Base-by-base conservation (phyloP, 2,113 vertebrate species). In the Cynoglossus semilaevis region DNA sequence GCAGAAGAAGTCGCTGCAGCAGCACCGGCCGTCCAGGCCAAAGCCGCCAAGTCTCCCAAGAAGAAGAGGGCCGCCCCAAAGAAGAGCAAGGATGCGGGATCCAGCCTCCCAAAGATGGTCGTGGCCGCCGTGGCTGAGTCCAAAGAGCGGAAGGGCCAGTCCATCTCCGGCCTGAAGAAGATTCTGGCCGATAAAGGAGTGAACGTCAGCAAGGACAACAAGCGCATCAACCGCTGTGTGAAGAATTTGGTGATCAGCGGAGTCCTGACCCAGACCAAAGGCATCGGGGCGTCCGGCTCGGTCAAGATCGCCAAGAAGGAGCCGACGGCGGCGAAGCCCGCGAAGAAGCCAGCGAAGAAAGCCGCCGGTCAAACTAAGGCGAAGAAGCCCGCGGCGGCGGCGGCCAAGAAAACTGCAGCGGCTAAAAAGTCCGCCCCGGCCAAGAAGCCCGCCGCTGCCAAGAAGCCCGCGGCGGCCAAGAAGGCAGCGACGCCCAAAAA, bases 31-130 rank as follows among this genome's bases (percentile, higher is more conserved):
- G 41, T 42, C 4, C 71, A 61, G 0, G 63, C 63, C 40, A 34
- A 64, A 1, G 51, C 72, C 18, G 56, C 70, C 1, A 79, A 79
- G 11, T 44, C 68, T 1, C 17, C 72, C 1, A 81, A 17, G 59
- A 81, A 77, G 63, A 81, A 17, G 56, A 81, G 74, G 63, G 77
- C 71, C 44, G 0, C 49, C 12, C 9, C 43, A 1, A 3, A 58
- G 9, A 15, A 35, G 3, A 9, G 12, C 13, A 69, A 63, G 58
- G 72, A 42, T 1, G 49, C 48, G 0, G 72, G 60, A 2, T 52
- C 63, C 7, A 51, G 47, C 17, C 19, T 77, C 0, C 10, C 44
- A 0, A 67, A 71, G 2, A 46, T 61, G 8, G 58, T 76, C 52
- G 4, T 57, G 1, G 12, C 9, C 5, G 55, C 51, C 0, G 46